A percentile compares a stretch with the other conserved stretches of the same genome.
These are phyloP conservation scores for Drosophila subsilvestris DNA, from an alignment of 2,888 invertebrate species.

Conservation along the genomic window DNA sequence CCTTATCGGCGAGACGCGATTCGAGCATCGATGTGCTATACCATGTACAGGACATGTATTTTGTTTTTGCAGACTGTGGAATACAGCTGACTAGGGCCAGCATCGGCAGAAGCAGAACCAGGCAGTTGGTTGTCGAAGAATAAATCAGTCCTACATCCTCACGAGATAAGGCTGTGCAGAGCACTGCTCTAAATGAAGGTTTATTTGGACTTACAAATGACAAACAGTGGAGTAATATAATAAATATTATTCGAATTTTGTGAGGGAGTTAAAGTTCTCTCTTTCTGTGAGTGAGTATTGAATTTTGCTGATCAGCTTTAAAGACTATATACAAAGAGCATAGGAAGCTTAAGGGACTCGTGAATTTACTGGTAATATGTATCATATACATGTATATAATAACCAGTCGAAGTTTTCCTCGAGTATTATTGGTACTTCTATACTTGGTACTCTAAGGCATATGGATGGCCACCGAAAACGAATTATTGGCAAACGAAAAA, in stretches of 20 bases:
- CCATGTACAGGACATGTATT: background rate
- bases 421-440: background rate
- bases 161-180: too few relatives aligned
- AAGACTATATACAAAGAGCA: too few relatives aligned
- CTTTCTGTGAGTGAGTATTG: too few relatives aligned
- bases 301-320: too few relatives aligned
- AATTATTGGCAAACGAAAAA: conserved; percentile 32
- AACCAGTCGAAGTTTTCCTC: background rate
- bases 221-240: too few relatives aligned
- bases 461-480: background rate
- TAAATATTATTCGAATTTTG: too few relatives aligned
- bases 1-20: background rate
- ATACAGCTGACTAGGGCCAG: conserved; percentile 63
- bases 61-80: conserved; percentile 18
- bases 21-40: background rate
- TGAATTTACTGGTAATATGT: too few relatives aligned
- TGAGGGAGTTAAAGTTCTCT: too few relatives aligned
- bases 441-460: background rate
- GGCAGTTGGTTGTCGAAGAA: background rate
- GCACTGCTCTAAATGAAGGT: too few relatives aligned
- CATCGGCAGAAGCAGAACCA: conserved; percentile 31
- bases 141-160: too few relatives aligned
- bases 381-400: background rate
- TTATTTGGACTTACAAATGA: too few relatives aligned
- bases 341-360: too few relatives aligned